Evolutionary conservation across 2,113 vertebrate genomes (phyloP).

Genomic region (Anser cygnoides): DNA sequence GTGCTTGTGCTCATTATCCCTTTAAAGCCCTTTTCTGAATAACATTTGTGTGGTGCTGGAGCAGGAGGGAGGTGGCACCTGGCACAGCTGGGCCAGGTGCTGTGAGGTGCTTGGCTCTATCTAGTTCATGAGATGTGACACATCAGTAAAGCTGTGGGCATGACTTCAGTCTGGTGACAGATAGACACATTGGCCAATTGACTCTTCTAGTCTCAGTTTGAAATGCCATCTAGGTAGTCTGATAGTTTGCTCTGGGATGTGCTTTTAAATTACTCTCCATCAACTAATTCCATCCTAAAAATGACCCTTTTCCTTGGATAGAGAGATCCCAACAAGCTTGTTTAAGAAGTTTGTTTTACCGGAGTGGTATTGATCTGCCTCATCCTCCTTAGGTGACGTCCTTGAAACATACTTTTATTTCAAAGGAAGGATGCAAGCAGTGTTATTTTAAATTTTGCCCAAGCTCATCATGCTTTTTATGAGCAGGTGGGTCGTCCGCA

Average conservation of each 20-base stretch:
- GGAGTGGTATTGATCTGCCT: background rate
- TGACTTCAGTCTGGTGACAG: background rate
- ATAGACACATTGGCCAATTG: background rate
- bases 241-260: background rate
- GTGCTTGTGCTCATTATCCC: background rate
- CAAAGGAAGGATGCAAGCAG: background rate
- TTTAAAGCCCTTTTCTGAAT: background rate
- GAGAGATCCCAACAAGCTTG: background rate
- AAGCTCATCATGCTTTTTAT: background rate
- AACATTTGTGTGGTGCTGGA: background rate
- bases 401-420: background rate
- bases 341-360: background rate
- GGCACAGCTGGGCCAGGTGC: background rate
- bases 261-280: background rate
- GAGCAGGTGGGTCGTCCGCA: background rate
- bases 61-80: background rate
- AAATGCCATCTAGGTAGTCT: background rate
- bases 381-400: background rate
- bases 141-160: background rate
- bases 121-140: background rate
- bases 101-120: background rate
- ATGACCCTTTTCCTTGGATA: background rate
- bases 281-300: background rate
- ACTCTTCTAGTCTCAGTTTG: background rate
- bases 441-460: background rate